A percentile compares a stretch with the other conserved stretches of the same genome.
These are phyloP conservation scores for Manis javanica DNA, from an alignment of 2,797 vertebrate genomes.

Conservation along the genomic window DNA sequence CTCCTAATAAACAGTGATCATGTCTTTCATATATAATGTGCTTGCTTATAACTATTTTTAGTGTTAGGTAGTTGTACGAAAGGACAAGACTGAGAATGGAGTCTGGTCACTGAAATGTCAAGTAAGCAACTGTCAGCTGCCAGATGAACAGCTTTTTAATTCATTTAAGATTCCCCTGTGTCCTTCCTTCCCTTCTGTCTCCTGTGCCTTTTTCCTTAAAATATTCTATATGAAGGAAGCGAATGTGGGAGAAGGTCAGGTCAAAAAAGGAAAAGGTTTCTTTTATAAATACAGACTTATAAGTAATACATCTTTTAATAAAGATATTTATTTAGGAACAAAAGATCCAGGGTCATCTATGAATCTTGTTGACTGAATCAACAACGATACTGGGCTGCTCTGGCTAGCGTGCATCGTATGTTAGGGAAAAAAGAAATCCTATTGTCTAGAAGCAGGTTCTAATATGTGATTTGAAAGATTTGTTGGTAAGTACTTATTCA, in stretches of 20 bases:
- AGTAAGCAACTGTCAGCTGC: background rate
- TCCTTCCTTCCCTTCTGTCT: background rate
- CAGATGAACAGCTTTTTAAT: conserved; percentile 20
- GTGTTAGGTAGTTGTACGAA: background rate
- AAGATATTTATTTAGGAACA: conserved; percentile 29
- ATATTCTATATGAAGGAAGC: background rate
- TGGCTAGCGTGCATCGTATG: background rate
- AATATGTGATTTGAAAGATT: conserved; percentile 53
- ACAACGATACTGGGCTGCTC: background rate
- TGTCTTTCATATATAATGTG: background rate
- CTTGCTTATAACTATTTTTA: background rate
- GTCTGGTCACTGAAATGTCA: background rate
- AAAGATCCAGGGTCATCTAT: background rate
- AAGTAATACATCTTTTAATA: conserved; percentile 28
- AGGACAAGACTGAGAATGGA: background rate
- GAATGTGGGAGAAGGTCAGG: background rate
- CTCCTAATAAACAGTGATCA: background rate
- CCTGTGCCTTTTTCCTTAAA: conserved; percentile 18
- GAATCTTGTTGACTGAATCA: conserved; percentile 35
- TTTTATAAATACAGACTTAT: conserved; percentile 45
- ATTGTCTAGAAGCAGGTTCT: conserved; percentile 24
- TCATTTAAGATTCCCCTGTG: background rate
- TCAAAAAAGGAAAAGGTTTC: background rate
- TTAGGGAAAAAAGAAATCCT: conserved; percentile 54
- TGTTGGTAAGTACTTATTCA: conserved; percentile 6